Conservation (phyloP, 2,113 vertebrate species). For the Herpetotheres cachinnans region DNA sequence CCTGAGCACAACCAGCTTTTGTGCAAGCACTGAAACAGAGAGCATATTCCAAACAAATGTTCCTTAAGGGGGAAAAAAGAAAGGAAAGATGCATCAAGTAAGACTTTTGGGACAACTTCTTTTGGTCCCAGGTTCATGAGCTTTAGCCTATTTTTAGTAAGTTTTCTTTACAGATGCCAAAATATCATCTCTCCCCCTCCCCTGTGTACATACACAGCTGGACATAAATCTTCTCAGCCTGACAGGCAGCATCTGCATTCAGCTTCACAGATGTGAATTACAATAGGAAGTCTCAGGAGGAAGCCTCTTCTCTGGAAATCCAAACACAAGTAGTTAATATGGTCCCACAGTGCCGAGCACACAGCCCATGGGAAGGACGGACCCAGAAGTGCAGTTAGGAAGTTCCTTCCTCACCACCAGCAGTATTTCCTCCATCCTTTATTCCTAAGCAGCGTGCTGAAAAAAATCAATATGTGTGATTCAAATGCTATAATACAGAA, state of each 20-base stretch:
- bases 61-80: not conserved
- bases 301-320: not conserved
- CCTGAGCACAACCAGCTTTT: not conserved
- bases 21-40: fast-evolving
- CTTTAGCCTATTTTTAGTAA: not conserved
- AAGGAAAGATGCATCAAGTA: not conserved
- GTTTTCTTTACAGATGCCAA: not conserved
- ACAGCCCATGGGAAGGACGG: not conserved
- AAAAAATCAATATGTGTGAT: not conserved
- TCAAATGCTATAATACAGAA: not conserved
- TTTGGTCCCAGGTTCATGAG: not conserved
- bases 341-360: not conserved
- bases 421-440: not conserved
- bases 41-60: not conserved
- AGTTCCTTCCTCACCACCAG: not conserved
- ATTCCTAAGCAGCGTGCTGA: not conserved
- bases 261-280: not conserved
- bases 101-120: not conserved
- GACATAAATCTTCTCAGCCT: not conserved
- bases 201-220: not conserved
- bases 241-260: not conserved
- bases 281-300: not conserved
- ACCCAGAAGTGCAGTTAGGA: not conserved
- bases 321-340: not conserved
- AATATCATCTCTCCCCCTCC: not conserved